A percentile compares a stretch with the other conserved stretches of the same genome.
Conservation (phyloP, 2,797 vertebrate genomes). For the Schizopygopsis pylzovi region DNA sequence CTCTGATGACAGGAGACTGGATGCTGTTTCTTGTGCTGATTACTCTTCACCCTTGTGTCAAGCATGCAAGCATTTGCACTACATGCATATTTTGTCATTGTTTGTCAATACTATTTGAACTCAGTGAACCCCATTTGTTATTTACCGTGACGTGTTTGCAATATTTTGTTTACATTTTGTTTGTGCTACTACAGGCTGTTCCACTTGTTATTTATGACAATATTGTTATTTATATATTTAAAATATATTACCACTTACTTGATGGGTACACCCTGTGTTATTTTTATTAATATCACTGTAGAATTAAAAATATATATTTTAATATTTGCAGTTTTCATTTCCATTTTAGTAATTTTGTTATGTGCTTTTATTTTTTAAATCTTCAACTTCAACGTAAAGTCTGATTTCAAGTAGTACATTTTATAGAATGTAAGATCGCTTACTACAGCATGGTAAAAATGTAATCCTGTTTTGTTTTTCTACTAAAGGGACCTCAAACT, state of each 20-base stretch:
- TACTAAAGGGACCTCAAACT: conserved; percentile 90
- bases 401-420: background rate
- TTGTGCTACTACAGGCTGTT: background rate
- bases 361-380: background rate
- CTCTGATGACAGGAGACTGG: conserved; percentile 11
- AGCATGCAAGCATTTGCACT: background rate
- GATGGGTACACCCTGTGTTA: background rate
- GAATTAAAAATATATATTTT: background rate
- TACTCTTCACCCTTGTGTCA: conserved; percentile 21
- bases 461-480: background rate
- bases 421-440: background rate
- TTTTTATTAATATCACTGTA: too few relatives aligned
- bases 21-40: background rate
- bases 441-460: background rate
- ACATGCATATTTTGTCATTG: background rate
- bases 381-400: background rate
- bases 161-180: background rate
- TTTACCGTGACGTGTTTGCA: background rate
- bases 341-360: background rate
- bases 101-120: background rate
- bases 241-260: background rate
- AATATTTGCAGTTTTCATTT: background rate
- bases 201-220: background rate
- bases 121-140: background rate
- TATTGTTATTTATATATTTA: background rate